These are phyloP conservation scores for Ancistrus triradiatus DNA, from an alignment of 2,113 vertebrate genomes.

Conservation along the genomic window DNA sequence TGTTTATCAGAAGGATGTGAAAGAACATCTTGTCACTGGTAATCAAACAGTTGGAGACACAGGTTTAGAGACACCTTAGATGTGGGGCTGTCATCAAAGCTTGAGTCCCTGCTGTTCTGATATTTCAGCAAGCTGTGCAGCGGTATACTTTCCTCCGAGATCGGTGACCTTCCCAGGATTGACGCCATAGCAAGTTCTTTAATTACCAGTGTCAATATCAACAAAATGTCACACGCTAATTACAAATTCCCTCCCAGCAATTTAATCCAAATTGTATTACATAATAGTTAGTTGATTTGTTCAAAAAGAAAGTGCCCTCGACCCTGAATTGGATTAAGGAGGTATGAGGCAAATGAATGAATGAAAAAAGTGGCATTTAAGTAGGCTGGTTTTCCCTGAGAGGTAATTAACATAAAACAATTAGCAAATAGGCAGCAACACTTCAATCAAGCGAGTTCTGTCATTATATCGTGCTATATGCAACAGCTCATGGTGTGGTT, in stretches of 20 bases:
- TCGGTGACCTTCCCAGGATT: background rate
- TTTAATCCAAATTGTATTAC: background rate
- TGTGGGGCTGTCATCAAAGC: conserved; percentile 31
- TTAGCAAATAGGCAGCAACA: too few relatives aligned
- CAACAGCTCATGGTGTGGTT: too few relatives aligned
- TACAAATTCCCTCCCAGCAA: background rate
- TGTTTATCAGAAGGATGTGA: conserved; percentile 40
- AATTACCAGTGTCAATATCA: conserved; percentile 19
- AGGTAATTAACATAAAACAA: too few relatives aligned
- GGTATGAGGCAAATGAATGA: too few relatives aligned
- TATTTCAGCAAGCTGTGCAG: conserved; percentile 1
- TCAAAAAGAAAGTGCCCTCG: too few relatives aligned
- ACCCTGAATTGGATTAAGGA: too few relatives aligned
- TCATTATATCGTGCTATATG: too few relatives aligned
- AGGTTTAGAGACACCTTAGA: conserved; percentile 22
- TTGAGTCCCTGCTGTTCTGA: background rate
- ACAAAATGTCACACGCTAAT: background rate
- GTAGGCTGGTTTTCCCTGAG: too few relatives aligned
- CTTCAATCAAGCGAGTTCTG: too few relatives aligned
- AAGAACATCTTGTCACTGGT: conserved; percentile 23
- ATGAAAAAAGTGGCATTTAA: too few relatives aligned
- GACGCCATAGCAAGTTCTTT: background rate
- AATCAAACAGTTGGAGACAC: conserved; percentile 34
- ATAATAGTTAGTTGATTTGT: background rate
- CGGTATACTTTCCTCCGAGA: conserved; percentile 2